Evolutionary conservation across 2,797 vertebrate species (phyloP).

Genomic region (Brachyrhaphis roseni): DNA sequence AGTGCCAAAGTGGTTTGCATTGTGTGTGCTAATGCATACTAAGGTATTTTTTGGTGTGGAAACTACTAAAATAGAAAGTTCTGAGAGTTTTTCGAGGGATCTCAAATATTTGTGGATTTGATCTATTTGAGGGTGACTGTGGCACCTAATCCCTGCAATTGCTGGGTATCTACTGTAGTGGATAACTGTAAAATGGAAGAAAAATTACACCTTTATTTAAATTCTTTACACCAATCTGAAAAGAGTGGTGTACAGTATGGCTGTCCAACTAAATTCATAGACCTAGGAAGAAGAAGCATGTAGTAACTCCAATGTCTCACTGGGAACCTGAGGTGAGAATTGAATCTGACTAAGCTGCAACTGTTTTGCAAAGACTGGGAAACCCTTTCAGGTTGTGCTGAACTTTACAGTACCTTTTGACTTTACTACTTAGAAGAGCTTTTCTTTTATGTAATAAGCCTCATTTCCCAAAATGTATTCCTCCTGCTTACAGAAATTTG

Average conservation of each 20-base stretch:
- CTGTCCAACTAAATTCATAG: neutral
- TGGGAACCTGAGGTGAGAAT: neutral
- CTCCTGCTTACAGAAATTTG: neutral
- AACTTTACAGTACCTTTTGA: neutral
- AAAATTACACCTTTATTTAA: neutral
- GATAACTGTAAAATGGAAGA: neutral
- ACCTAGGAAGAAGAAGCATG: neutral
- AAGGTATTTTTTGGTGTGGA: neutral
- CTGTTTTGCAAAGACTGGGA: neutral
- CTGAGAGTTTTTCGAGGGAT: neutral
- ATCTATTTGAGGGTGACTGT: neutral
- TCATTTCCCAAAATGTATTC: neutral
- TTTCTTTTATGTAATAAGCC: neutral
- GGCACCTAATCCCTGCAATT: neutral
- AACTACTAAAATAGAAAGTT: neutral
- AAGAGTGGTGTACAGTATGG: neutral
- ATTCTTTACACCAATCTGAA: neutral
- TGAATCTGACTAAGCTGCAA: neutral
- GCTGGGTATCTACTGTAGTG: neutral
- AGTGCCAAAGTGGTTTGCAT: neutral
- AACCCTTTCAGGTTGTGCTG: neutral
- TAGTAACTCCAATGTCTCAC: neutral
- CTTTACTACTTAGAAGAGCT: neutral
- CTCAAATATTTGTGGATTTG: neutral
- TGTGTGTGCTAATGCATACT: neutral